These are phyloP conservation scores for Gibbula magus DNA, from an alignment of 2,888 invertebrate species.

Conservation along the genomic window DNA sequence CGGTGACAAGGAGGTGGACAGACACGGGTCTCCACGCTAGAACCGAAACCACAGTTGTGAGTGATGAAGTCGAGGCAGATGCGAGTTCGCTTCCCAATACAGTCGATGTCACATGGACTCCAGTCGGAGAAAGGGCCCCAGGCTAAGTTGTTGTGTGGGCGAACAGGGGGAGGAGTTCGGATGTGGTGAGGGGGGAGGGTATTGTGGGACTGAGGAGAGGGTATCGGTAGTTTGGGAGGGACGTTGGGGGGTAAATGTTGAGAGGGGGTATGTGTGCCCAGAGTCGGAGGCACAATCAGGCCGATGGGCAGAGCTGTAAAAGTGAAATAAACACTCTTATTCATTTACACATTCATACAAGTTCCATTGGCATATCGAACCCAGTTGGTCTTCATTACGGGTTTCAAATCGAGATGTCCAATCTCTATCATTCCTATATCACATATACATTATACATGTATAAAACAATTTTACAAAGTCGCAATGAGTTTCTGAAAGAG, in stretches of 20 bases:
- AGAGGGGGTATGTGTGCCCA: background rate
- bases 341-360: no score
- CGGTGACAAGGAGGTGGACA: constrained; percentile 34
- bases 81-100: constrained; percentile 43
- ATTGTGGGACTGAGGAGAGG: background rate
- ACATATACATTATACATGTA: no score
- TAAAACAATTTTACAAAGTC: no score
- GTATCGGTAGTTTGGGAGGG: background rate
- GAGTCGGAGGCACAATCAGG: no score
- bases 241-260: background rate
- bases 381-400: no score
- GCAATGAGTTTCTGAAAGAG: no score
- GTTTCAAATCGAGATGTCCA: no score
- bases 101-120: constrained; percentile 49
- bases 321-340: no score
- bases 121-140: constrained; percentile 50
- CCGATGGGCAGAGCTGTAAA: no score
- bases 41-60: constrained; percentile 40
- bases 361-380: no score
- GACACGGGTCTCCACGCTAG: constrained; percentile 28
- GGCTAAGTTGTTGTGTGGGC: constrained; percentile 29
- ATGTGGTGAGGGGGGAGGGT: background rate
- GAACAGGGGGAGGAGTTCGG: background rate
- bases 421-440: no score
- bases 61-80: constrained; percentile 46